Base-by-base conservation (phyloP, 2,888 invertebrate genomes). In the Yponomeuta sedellus region DNA sequence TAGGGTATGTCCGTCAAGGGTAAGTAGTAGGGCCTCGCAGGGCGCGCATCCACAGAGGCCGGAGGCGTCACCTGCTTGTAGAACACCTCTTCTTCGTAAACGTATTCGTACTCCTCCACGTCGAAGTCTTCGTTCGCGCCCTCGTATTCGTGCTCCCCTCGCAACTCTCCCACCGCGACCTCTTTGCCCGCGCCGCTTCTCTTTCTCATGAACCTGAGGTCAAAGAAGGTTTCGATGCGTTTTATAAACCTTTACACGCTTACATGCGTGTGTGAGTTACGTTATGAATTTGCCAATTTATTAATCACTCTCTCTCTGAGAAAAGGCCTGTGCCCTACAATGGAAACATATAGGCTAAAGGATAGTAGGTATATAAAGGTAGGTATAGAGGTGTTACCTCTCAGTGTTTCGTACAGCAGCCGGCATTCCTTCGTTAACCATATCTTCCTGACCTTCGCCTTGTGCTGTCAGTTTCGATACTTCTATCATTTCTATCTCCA, bases 1-100 rank as follows among this genome's bases (percentile, higher is more conserved):
- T 88, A 88, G 1, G 78, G 81, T 0, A 89, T 85, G 69, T 91
- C 88, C 10, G 87, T 86, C 0, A 88, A 69, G 1, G 87, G 77
- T 68, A 90, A 70, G 66, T 85, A 89, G 69, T 67, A 87, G 0
- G 79, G 83, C 64, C 68, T 82, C 44, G 78, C 76, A 0, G 79
- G 77, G 65, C 76, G 79, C 10, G 76, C 74, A 0, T 57, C 65
- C 19, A 73, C 69, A 2, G 64, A 67, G 2, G 65, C 68, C 2
- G 75, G 19, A 5, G 83, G 73, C 10, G 73, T 71, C 12, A 74
- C 70, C 16, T 77, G 81, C 52, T 73, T 66, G 66, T 85, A 82
- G 0, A 71, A 68, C n/a, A 71, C 73, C 20, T 80, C 81, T 66
- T 88, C 86, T 0, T 76, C 70, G 66, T 80, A 20, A 16, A 19